Base-by-base conservation (phyloP, 2,888 invertebrate species). In the Campopleginae sp. region DNA sequence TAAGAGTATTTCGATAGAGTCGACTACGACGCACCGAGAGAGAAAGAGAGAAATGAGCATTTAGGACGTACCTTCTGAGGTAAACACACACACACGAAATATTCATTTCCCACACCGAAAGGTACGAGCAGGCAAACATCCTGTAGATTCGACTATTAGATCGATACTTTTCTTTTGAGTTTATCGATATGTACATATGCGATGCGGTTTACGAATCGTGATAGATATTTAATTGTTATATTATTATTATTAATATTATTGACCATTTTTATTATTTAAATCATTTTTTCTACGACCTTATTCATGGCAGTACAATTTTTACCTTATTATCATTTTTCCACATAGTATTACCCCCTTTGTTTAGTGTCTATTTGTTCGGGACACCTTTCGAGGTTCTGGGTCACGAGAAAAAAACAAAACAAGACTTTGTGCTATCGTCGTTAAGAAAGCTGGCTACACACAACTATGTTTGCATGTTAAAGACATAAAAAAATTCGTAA, bases 1-100 rank as follows among this genome's bases (percentile, higher is more conserved):
- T 92, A 92, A 91, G 92, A 76, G 76, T 80, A 80, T 86, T 85
- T 58, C 88, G 89, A 70, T 91, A 92, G 91, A 90, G 88, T 89
- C 86, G 88, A 77, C 31, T n/a, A 71, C 61, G 61, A 66, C 10
- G n/a, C n/a, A 23, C 44, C 51, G 27, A 78, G 68, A 48, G n/a
- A 58, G 10, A 27, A 14, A 58, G 5, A 14, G 27, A 58, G 27
- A 27, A 58, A 27, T 27, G 10, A 4, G 23, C 17, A 51, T 76
- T 6, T 31, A 76, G 70, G 61, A 71, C 61, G 46, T 33, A 70
- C 58, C 46, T 42, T 61, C 19, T 19, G 79, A 61, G 70, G 19
- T 27, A 70, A 44, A 58, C 63, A 75, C 31, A 42, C 17, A 4
- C 31, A n/a, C 7, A 31, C 42, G 46, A 48, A 17, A 44, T 19